Percentiles rank a stretch among this genome's conserved stretches.
phyloP scores from a whole-genome alignment of 1,140 invertebrate genomes.

The Musca vetustissima region DNA sequence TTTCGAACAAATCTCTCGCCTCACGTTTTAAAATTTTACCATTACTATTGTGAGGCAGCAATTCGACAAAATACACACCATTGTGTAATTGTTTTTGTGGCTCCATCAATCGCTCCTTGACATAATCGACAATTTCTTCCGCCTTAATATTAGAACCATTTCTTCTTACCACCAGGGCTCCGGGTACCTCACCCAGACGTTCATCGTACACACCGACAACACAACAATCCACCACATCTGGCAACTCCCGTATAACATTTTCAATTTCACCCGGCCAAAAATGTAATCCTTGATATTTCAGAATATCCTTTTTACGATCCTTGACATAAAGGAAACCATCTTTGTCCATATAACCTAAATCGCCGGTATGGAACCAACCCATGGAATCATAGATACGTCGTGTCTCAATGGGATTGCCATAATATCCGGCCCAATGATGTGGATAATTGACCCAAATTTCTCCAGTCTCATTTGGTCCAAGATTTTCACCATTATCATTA shows the following conservation, averaged over 20 bases:
- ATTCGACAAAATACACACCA: slow-evolving; percentile 62
- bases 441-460: slow-evolving; percentile 50
- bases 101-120: no score
- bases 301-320: slow-evolving; percentile 70
- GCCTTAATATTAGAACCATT: no score
- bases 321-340: slow-evolving; percentile 67
- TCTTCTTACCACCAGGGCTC: no score
- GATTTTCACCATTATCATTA: not conserved
- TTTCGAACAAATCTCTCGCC: slow-evolving; percentile 28
- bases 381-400: slow-evolving; percentile 59
- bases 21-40: not conserved
- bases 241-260: slow-evolving; percentile 33
- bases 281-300: slow-evolving; percentile 47
- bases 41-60: slow-evolving; percentile 63
- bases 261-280: slow-evolving; percentile 48
- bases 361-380: slow-evolving; percentile 74
- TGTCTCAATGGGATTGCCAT: slow-evolving; percentile 61
- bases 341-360: slow-evolving; percentile 69
- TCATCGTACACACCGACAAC: slow-evolving; percentile 42
- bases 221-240: slow-evolving; percentile 37
- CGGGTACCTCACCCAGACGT: not conserved
- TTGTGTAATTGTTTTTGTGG: slow-evolving; percentile 58
- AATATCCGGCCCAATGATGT: slow-evolving; percentile 53
- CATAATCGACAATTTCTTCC: no score
- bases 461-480: slow-evolving; percentile 46